Percentiles rank a stretch among this genome's conserved stretches.
Conservation (phyloP, 2,888 invertebrate species). For the Nymphalis c-album region DNA sequence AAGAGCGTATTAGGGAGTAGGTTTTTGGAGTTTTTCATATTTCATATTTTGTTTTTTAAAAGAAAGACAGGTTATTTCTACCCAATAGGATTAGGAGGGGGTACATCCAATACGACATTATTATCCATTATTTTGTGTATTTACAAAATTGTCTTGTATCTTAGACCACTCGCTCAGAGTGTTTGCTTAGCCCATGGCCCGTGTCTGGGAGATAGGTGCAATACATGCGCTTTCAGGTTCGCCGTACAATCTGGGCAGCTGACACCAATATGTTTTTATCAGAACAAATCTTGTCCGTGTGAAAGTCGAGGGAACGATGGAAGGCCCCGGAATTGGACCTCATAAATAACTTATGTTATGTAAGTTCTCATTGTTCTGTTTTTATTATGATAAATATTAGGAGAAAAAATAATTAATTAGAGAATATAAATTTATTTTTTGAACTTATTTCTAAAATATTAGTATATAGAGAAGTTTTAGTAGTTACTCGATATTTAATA, state of each 20-base stretch:
- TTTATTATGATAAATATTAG: background rate
- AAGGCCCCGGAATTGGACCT: constrained; percentile 33
- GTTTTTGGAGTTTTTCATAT: too few species aligned
- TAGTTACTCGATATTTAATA: too few species aligned
- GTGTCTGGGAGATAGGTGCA: constrained; percentile 75
- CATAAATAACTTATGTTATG: constrained; percentile 29
- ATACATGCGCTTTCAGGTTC: constrained; percentile 79
- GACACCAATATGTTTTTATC: constrained; percentile 81
- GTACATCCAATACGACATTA: too few species aligned
- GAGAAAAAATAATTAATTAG: too few species aligned
- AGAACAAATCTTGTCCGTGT: constrained; percentile 73
- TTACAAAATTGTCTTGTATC: constrained; percentile 24
- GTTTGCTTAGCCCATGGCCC: constrained; percentile 76
- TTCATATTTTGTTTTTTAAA: too few species aligned
- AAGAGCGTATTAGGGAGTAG: too few species aligned
- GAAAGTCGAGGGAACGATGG: constrained; percentile 64
- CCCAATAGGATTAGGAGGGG: too few species aligned
- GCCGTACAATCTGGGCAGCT: constrained; percentile 67
- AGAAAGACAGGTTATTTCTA: too few species aligned
- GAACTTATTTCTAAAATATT: too few species aligned
- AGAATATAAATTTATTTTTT: too few species aligned
- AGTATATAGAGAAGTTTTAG: too few species aligned
- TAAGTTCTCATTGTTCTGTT: constrained; percentile 30
- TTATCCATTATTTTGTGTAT: too few species aligned
- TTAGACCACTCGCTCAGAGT: constrained; percentile 51